Percentiles rank a stretch among this genome's conserved stretches.
phyloP scores from a whole-genome alignment of 2,797 vertebrate genomes.

The Novumbra hubbsi region DNA sequence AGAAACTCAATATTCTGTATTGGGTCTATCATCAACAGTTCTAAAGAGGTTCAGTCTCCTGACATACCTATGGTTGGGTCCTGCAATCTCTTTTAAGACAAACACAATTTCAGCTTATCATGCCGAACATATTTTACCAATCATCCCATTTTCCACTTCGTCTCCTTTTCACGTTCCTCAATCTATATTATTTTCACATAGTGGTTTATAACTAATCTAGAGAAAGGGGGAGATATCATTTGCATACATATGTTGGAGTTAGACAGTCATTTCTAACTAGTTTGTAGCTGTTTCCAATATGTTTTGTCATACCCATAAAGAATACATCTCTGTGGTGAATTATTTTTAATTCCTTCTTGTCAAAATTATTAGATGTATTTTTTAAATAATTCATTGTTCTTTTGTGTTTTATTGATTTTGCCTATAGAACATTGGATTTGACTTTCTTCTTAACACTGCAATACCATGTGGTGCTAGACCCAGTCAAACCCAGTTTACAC shows the following conservation, averaged over 20 bases:
- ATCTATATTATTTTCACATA: constrained; percentile 65
- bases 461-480: too few relatives aligned
- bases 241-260: constrained; percentile 39
- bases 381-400: too few relatives aligned
- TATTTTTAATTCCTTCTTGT: too few relatives aligned
- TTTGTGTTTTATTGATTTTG: too few relatives aligned
- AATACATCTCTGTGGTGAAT: background rate
- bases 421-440: too few relatives aligned
- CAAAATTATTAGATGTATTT: too few relatives aligned
- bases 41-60: background rate
- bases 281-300: background rate
- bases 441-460: too few relatives aligned
- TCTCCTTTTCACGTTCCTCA: constrained; percentile 50
- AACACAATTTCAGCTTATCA: constrained; percentile 61
- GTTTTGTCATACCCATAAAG: background rate
- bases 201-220: constrained; percentile 44
- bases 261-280: constrained; percentile 7
- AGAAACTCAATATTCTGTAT: constrained; percentile 2
- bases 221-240: constrained; percentile 36
- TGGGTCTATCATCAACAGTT: constrained; percentile 9
- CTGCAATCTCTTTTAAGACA: constrained; percentile 54
- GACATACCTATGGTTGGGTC: constrained; percentile 21
- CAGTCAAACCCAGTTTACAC: too few relatives aligned
- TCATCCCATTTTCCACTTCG: constrained; percentile 65
- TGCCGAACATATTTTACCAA: constrained; percentile 57